These are phyloP conservation scores for Notothenia rossii DNA, from an alignment of 2,113 vertebrate genomes.

Conservation along the genomic window DNA sequence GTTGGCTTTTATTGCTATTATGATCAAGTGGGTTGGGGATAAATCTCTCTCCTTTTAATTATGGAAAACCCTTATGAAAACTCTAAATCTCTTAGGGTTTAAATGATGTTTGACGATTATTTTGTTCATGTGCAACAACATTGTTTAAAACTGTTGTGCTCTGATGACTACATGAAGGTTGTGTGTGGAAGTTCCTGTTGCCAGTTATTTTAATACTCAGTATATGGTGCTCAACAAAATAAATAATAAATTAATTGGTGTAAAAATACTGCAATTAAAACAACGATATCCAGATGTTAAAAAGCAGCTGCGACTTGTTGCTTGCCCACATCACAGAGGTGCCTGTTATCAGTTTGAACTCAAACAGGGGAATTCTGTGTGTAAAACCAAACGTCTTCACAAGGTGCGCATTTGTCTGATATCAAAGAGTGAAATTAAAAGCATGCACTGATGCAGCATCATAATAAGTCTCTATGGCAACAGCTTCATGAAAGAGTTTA, in stretches of 20 bases:
- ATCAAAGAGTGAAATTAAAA: conserved; percentile 69
- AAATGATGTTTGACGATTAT: too few relatives aligned
- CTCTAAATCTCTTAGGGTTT: too few relatives aligned
- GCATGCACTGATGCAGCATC: conserved; percentile 59
- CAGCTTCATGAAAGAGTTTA: conserved; percentile 78
- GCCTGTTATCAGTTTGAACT: not conserved
- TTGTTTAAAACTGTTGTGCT: too few relatives aligned
- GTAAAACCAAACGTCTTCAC: conserved; percentile 7
- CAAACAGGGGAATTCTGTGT: conserved; percentile 17
- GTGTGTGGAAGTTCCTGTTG: too few relatives aligned
- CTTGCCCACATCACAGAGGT: not conserved
- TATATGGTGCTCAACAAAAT: too few relatives aligned
- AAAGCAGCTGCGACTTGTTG: not conserved
- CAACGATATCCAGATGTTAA: not conserved
- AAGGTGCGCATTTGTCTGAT: conserved; percentile 41
- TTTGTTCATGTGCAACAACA: too few relatives aligned
- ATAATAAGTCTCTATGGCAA: conserved; percentile 81
- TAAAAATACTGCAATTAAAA: not conserved
- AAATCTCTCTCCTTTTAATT: too few relatives aligned
- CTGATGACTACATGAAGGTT: too few relatives aligned
- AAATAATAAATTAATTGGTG: not conserved
- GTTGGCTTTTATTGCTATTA: too few relatives aligned
- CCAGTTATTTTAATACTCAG: too few relatives aligned
- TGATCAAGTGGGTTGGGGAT: too few relatives aligned
- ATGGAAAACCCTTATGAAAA: too few relatives aligned